Evolutionary conservation across 1,140 invertebrate species (phyloP).

Genomic region (Drosophila lini): DNA sequence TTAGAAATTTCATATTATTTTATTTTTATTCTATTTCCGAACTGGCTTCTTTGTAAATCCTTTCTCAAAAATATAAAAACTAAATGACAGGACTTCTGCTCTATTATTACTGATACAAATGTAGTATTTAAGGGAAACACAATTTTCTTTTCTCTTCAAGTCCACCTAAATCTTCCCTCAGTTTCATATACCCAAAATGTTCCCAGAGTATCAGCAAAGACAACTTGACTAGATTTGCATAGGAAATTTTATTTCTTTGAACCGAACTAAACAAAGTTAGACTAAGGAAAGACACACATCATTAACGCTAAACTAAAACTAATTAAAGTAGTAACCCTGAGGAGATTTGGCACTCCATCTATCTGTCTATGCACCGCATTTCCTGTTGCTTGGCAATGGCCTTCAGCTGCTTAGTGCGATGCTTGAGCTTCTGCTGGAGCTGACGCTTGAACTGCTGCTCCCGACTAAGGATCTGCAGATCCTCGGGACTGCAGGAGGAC

Average conservation of each 20-base stretch:
- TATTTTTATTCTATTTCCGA: too few relatives aligned
- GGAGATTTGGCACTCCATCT: neutral
- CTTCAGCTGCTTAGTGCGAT: conserved; percentile 54
- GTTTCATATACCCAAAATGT: neutral
- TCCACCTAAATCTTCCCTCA: too few relatives aligned
- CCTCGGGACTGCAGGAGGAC: conserved; percentile 50
- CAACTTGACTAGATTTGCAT: conserved; percentile 35
- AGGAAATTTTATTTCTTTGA: conserved; percentile 65
- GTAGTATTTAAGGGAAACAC: neutral
- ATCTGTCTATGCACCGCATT: conserved; percentile 17
- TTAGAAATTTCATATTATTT: too few relatives aligned
- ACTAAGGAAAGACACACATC: conserved; percentile 35
- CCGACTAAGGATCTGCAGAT: conserved; percentile 59
- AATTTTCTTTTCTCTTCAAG: neutral
- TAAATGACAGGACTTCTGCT: too few relatives aligned
- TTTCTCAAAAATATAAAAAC: neutral
- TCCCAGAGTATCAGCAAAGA: conserved; percentile 11
- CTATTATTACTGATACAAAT: neutral
- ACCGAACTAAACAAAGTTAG: conserved; percentile 31
- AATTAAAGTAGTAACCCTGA: conserved; percentile 23
- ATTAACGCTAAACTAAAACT: conserved; percentile 49
- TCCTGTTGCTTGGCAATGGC: conserved; percentile 32
- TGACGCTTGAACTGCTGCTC: conserved; percentile 53
- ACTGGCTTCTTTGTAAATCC: too few relatives aligned
- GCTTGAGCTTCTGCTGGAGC: conserved; percentile 52